A percentile compares a stretch with the other conserved stretches of the same genome.
phyloP scores from a whole-genome alignment of 2,797 vertebrate species.

The Glyptemys insculpta region DNA sequence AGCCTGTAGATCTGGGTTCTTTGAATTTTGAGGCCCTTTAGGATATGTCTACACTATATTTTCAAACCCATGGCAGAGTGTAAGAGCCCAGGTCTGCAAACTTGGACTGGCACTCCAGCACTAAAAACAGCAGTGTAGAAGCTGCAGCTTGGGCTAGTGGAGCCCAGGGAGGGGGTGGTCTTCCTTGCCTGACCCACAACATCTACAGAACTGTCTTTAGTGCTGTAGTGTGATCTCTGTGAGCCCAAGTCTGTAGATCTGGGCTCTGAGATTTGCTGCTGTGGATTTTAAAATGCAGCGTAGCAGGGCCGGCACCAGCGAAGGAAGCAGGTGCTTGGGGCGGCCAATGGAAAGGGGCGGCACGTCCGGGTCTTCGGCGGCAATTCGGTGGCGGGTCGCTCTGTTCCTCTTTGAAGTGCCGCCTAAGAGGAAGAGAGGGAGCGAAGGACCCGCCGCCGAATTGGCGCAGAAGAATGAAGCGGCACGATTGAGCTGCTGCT shows the following conservation, averaged over 20 bases:
- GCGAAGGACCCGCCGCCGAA: too few relatives aligned
- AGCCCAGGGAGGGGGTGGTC: not conserved
- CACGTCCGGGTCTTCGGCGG: too few relatives aligned
- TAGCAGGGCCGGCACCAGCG: too few relatives aligned
- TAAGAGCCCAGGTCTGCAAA: not conserved
- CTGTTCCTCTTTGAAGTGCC: too few relatives aligned
- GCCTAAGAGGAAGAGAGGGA: too few relatives aligned
- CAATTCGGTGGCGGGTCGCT: too few relatives aligned
- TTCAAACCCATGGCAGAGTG: not conserved
- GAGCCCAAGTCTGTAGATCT: not conserved
- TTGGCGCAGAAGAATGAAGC: too few relatives aligned
- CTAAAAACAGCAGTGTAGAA: not conserved
- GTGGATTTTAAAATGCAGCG: not conserved
- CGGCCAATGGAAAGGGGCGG: too few relatives aligned
- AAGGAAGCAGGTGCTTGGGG: too few relatives aligned
- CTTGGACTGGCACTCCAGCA: not conserved
- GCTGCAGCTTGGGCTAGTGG: not conserved
- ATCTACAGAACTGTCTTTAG: not conserved
- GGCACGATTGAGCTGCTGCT: too few relatives aligned
- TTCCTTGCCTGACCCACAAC: not conserved
- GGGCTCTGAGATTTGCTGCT: not conserved
- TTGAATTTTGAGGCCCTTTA: not conserved
- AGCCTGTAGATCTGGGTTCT: rapidly evolving
- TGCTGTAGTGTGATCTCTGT: not conserved
- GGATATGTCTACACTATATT: not conserved